These are phyloP conservation scores for Ciconia stormi DNA, from an alignment of 2,113 vertebrate species.

Conservation along the genomic window DNA sequence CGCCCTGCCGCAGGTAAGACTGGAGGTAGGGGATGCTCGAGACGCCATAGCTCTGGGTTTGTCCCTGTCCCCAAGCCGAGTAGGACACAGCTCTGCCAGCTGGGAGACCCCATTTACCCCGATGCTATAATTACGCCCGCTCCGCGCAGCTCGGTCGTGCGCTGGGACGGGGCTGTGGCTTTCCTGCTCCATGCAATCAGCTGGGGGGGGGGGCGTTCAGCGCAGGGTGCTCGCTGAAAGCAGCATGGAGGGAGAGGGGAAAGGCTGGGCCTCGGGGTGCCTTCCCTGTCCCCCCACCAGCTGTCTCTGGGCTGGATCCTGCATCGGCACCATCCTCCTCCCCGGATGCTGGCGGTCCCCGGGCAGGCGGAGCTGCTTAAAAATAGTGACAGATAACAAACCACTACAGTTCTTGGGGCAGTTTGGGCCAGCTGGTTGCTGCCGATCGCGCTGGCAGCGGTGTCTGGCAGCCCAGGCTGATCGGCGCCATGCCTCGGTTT, in stretches of 20 bases:
- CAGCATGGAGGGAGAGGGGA: neutral
- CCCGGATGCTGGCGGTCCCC: neutral
- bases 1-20: neutral
- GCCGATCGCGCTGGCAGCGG: fast-evolving
- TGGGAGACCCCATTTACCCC: neutral
- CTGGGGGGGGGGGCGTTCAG: neutral
- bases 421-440: neutral
- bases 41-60: neutral
- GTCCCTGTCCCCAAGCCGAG: neutral
- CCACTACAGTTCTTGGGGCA: neutral
- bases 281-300: too few relatives aligned
- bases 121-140: fast-evolving
- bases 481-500: neutral
- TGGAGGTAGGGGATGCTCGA: neutral
- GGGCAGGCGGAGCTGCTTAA: neutral
- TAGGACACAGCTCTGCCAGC: neutral
- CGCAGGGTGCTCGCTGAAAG: neutral
- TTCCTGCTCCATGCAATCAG: fast-evolving
- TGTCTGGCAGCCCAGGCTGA: too few relatives aligned
- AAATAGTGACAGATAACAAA: neutral
- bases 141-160: fast-evolving
- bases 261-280: neutral
- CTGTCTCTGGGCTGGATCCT: neutral
- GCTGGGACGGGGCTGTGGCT: fast-evolving
- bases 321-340: neutral